Evolutionary conservation across 2,888 invertebrate species (phyloP), one percentile per base, ranked within the genome.

Genomic region (Isoperla grammatica): DNA sequence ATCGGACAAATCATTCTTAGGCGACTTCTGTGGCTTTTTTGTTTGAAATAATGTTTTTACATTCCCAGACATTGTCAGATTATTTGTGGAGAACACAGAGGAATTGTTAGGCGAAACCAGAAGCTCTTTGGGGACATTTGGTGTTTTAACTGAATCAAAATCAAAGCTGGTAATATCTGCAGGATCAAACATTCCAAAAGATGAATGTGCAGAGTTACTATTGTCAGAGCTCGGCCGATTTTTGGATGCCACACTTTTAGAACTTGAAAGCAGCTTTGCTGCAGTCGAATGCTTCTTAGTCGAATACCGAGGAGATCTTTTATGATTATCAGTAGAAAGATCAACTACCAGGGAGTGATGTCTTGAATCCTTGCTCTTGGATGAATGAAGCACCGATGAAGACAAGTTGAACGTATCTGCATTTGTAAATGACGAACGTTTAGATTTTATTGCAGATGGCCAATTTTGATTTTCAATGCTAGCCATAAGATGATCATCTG

Each of bases 1-100:
- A 53, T 77, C 71, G 0, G 71, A 72, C 55, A 79, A 65, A 62
- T 79, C 78, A 62, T 79, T 76, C 29, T 62, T 71, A 0, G 75
- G 74, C 1, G 56, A 69, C 61, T 67, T 69, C 45, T 62, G 60
- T n/a, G n/a, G n/a, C n/a, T n/a, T n/a, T n/a, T 8, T 8, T 4
- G 29, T 64, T 42, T 45, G 63, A 48, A 70, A 61, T 3, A 72
- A 53, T 42, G 64, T 65, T 42, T 66, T 68, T 1, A 70, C 64
- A 2, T 70, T 69, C 12, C 17, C 57, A 22, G 70, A 62, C 49
- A 66, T 56, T 19, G 56, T 48, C 43, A 67, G 60, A 59, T 67
- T 64, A 63, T 67, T 67, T 42, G 61, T 62, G 73, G 74, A 29
- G 8, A 29, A 29, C 29, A 29, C 8, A 75, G 75, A 62, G 66